Evolutionary conservation across 2,113 vertebrate species (phyloP), one percentile per base, ranked within the genome.

Genomic region (Naja naja): DNA sequence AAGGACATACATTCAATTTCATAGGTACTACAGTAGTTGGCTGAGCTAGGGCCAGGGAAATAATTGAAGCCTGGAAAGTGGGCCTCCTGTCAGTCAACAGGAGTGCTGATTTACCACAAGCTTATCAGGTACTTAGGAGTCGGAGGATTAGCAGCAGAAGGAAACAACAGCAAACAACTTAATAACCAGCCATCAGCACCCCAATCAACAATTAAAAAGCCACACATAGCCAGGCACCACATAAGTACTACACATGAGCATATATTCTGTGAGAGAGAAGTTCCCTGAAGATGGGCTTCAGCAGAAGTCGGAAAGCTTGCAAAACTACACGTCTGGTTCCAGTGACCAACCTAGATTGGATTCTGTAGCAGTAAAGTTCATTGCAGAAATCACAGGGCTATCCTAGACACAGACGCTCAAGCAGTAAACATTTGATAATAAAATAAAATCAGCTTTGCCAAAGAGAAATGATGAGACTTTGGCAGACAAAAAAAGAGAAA

Each of bases 381-480:
- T 8, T 90, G 27, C 85, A 89, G 27, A 91, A 14, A 1, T 45
- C 1, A 9, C 2, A 39, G 0, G 0, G 92, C 0, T 20, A 0
- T 55, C 88, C 89, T 49, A 43, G 56, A 14, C 3, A 23, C 22
- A 23, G 55, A 56, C 55, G 49, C 22, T 56, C 14, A 45, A 52
- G 54, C 88, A 93, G 4, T 60, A 23, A 88, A 14, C 3, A 52
- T 0, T 25, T 64, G 60, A 27, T 30, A 52, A 45, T 56, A 64
- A 95, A 94, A 95, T 89, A 5, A 88, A 88, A 30, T 91, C 53
- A 20, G 12, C 74, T 14, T 34, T 45, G 0, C 0, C 4, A 69
- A 95, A 94, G 25, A 39, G 91, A 91, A 93, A 23, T 58, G 22
- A 23, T n/a, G 43, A 20, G 64, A 47, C 64, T 1, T 23, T 6